These are phyloP conservation scores for Ceyx cyanopectus DNA, from an alignment of 2,113 vertebrate species.

Conservation along the genomic window DNA sequence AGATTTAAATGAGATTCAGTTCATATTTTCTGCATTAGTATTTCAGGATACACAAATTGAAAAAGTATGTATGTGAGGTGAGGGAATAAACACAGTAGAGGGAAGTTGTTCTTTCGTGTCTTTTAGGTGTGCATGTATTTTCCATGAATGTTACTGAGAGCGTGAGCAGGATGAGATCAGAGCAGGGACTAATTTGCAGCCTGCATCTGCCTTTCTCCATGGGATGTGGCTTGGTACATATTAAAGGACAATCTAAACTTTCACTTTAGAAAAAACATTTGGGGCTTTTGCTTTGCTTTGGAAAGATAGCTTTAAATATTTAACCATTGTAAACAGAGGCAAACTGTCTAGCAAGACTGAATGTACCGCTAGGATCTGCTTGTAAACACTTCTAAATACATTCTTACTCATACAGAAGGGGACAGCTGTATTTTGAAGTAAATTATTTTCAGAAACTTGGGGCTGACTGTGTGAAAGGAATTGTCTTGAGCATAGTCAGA, in stretches of 20 bases:
- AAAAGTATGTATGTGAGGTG: not conserved
- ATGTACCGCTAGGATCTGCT: not conserved
- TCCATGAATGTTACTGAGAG: not conserved
- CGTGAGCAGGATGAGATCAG: constrained; percentile 9
- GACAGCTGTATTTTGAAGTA: not conserved
- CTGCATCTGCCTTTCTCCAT: not conserved
- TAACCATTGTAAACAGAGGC: constrained; percentile 38
- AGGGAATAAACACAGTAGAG: not conserved
- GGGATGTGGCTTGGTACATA: not conserved
- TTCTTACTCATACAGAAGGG: not conserved
- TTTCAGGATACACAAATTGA: not conserved
- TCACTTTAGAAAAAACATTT: constrained; percentile 11
- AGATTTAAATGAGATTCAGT: constrained; percentile 20
- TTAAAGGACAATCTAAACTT: constrained; percentile 10
- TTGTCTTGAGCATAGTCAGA: not conserved
- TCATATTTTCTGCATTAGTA: constrained; percentile 26
- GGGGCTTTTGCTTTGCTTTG: constrained; percentile 12
- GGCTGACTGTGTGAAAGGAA: not conserved
- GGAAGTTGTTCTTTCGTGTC: not conserved
- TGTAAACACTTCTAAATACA: not conserved
- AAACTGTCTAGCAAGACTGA: constrained; percentile 3
- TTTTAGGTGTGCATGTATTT: not conserved
- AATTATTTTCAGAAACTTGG: not conserved
- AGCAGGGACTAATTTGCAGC: not conserved
- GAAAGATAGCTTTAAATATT: constrained; percentile 41